A percentile compares a stretch with the other conserved stretches of the same genome.
Evolutionary conservation across 2,888 invertebrate genomes (phyloP).

Genomic region (Dryobota labecula): DNA sequence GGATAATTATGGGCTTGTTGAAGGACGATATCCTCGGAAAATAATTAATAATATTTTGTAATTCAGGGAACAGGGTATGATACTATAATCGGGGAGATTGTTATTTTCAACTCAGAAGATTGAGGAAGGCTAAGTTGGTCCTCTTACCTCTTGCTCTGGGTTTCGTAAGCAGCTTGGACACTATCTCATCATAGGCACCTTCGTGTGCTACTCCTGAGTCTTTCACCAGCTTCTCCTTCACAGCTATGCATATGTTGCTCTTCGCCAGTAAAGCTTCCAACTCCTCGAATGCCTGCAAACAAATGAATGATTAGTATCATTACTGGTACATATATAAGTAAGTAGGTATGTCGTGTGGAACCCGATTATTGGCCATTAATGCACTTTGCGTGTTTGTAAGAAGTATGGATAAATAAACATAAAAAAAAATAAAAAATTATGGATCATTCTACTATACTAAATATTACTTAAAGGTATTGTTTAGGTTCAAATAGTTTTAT

Average conservation of each 20-base stretch:
- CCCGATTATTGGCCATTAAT: neutral
- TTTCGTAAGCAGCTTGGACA: conserved; percentile 95
- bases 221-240: conserved; percentile 98
- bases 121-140: too few relatives aligned
- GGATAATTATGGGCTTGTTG: neutral
- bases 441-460: too few relatives aligned
- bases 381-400: neutral
- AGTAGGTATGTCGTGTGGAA: too few relatives aligned
- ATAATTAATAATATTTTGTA: neutral
- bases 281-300: conserved; percentile 96
- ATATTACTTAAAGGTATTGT: neutral
- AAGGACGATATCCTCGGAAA: neutral
- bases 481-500: neutral
- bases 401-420: too few relatives aligned
- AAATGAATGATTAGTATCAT: neutral
- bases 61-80: neutral
- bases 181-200: conserved; percentile 96
- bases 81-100: neutral
- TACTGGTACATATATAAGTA: too few relatives aligned
- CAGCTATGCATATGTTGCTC: conserved; percentile 97
- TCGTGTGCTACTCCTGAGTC: conserved; percentile 98
- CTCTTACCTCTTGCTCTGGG: conserved; percentile 96
- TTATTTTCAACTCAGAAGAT: neutral
- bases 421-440: too few relatives aligned
- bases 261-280: conserved; percentile 96